Base-by-base conservation (phyloP, 2,888 invertebrate species). In the Panzeria rudis region DNA sequence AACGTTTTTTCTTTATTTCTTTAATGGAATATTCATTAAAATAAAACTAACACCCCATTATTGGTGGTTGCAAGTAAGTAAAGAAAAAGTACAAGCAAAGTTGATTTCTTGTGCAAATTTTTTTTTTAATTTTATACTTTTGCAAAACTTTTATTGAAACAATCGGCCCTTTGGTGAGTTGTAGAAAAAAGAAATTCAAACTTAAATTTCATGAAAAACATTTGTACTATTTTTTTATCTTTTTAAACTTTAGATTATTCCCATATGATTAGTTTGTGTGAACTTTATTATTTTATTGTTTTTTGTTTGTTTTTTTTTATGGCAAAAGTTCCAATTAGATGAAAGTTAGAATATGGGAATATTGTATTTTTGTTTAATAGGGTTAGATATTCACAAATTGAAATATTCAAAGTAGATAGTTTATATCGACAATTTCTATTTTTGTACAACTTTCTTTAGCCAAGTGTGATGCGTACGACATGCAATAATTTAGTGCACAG, bases 301-400 rank as follows among this genome's bases (percentile, higher is more conserved):
- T 38, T 29, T 52, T 38, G 25, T 4, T 32, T 23, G 13, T 1
- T 29, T 29, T 44, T 15, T 50, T 38, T 38, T 38, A 13, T 11
- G 38, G 38, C 59, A 56, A 66, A 77, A 77, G 59, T 68, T 77
- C 56, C 54, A 77, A 68, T 66, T 69, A 78, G 41, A 62, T 62
- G 17, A 35, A 71, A 79, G 52, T 52, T 38, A 9, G 50, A 52
- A 59, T 44, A 64, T 41, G 54, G 11, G 0, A 54, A 64, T 32
- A n/a, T n/a, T n/a, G n/a, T n/a, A n/a, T n/a, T n/a, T n/a, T n/a
- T n/a, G n/a, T n/a, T n/a, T n/a, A n/a, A n/a, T n/a, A n/a, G n/a
- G n/a, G n/a, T n/a, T n/a, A n/a, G n/a, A n/a, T n/a, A n/a, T n/a
- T n/a, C n/a, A n/a, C n/a, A n/a, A n/a, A n/a, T n/a, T n/a, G n/a